Evolutionary conservation across 2,113 vertebrate genomes (phyloP).

Genomic region (Setophaga petechia): DNA sequence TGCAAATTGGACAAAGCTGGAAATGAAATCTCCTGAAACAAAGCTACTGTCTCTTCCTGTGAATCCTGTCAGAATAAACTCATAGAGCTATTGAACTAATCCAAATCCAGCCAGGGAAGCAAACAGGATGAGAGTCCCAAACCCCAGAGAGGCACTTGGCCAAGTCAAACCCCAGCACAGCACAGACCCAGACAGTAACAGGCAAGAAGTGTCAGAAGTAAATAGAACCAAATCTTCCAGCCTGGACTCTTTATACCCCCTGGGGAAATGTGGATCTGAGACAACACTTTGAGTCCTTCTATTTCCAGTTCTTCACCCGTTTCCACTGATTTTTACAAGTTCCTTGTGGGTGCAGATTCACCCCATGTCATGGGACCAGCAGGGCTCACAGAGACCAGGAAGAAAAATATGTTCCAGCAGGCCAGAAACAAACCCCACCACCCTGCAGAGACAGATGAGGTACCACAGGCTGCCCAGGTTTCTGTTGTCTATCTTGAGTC

Average conservation of each 20-base stretch:
- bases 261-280: neutral
- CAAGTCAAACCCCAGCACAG: neutral
- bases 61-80: conserved; percentile 1
- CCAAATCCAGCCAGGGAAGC: neutral
- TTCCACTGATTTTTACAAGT: neutral
- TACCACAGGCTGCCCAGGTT: neutral
- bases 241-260: neutral
- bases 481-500: neutral
- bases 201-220: neutral
- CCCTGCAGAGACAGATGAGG: neutral
- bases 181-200: neutral
- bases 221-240: neutral
- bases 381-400: neutral
- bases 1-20: neutral
- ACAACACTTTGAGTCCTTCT: neutral
- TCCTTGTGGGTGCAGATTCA: neutral
- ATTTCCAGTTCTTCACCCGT: neutral
- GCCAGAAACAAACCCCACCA: neutral
- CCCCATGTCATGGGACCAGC: neutral
- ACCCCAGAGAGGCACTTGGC: neutral
- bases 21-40: neutral
- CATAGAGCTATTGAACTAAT: neutral
- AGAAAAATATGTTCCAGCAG: neutral
- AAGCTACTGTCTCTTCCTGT: neutral
- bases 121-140: neutral